phyloP scores from a whole-genome alignment of 92 coral and sea anemone species.

The Paramuricea clavata region DNA sequence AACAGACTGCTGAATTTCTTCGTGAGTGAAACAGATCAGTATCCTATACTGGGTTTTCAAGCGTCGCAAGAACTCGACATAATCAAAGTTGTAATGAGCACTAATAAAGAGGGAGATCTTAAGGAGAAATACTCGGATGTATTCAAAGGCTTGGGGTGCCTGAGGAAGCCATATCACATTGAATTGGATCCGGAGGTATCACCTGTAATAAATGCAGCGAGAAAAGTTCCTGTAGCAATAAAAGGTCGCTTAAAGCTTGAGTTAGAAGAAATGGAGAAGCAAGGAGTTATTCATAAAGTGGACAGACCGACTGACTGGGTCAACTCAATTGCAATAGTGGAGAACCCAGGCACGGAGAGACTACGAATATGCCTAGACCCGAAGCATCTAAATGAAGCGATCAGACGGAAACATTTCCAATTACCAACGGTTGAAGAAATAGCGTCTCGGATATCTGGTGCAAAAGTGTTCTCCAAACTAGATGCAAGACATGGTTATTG shows the following conservation, averaged over 20 bases:
- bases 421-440: conserved; percentile 28
- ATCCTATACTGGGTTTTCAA: not conserved
- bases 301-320: no score
- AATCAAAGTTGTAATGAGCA: conserved; percentile 1
- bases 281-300: no score
- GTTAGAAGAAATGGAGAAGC: conserved; percentile 14
- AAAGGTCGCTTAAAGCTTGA: conserved; percentile 1
- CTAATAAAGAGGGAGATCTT: not conserved
- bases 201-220: not conserved
- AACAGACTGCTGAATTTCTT: not conserved
- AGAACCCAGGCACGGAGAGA: not conserved
- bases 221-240: not conserved
- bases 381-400: no score
- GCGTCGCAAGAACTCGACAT: conserved; percentile 8
- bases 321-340: no score
- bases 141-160: conserved; percentile 1
- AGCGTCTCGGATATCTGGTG: not conserved
- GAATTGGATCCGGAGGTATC: conserved; percentile 16
- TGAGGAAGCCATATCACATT: conserved; percentile 6
- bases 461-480: not conserved
- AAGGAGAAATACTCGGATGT: not conserved
- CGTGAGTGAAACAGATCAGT: not conserved
- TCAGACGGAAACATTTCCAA: conserved; percentile 25
- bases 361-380: not conserved
- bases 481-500: no score